Conservation (phyloP, 2,113 vertebrate species). For the Herpetotheres cachinnans region DNA sequence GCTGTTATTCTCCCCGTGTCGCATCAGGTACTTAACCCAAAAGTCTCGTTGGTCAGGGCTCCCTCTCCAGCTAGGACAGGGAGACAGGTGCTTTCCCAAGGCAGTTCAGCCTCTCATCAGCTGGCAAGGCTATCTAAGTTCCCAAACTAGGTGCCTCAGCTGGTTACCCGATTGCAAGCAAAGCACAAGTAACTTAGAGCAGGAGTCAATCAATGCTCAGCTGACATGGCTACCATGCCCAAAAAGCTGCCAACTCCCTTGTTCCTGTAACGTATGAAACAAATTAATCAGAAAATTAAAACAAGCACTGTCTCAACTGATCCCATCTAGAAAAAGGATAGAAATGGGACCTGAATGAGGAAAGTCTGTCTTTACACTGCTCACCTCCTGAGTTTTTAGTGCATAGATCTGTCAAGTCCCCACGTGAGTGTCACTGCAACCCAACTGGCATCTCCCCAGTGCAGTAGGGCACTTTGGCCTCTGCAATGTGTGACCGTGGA, state of each 20-base stretch:
- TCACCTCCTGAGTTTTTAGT: background rate
- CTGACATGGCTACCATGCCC: background rate
- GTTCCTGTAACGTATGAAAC: background rate
- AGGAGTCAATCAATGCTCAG: background rate
- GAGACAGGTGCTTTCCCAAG: background rate
- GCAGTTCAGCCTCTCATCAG: background rate
- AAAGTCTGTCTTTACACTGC: background rate
- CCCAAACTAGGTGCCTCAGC: background rate
- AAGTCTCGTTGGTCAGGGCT: fast-evolving
- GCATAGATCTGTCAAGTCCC: background rate
- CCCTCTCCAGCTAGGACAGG: background rate
- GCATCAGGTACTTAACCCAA: background rate
- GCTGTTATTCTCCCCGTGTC: fast-evolving
- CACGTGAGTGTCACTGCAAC: background rate
- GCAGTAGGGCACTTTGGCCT: background rate
- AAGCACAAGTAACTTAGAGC: background rate
- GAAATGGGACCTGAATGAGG: background rate
- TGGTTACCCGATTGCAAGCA: background rate
- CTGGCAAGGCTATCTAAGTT: background rate
- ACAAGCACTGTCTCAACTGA: background rate
- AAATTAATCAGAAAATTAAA: background rate
- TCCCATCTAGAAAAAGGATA: background rate
- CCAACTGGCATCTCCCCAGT: background rate
- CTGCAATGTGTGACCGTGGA: fast-evolving
- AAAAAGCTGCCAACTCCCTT: background rate